Evolutionary conservation across 2,888 invertebrate genomes (phyloP).

Genomic region (Elegia similella): DNA sequence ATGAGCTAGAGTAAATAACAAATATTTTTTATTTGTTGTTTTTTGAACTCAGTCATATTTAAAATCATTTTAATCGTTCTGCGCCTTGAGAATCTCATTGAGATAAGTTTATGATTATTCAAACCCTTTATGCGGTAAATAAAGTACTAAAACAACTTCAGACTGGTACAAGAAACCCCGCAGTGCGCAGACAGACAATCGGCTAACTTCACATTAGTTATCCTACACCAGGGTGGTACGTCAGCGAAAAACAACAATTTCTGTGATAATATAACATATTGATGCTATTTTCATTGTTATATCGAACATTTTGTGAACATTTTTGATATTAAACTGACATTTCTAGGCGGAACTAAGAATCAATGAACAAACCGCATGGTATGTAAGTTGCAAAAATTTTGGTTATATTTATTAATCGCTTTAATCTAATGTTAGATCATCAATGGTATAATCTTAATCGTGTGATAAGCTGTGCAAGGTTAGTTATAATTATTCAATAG

Average conservation of each 20-base stretch:
- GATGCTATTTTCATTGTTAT: background rate
- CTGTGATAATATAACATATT: conserved; percentile 34
- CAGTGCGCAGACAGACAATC: conserved; percentile 53
- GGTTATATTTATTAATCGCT: too few species aligned
- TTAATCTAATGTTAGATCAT: too few species aligned
- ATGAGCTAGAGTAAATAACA: too few species aligned
- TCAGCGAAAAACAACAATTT: conserved; percentile 32
- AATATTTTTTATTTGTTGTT: background rate
- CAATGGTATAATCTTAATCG: too few species aligned
- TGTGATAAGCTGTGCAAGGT: too few species aligned
- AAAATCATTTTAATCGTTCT: too few species aligned
- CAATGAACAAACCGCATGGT: background rate
- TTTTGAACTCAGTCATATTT: too few species aligned
- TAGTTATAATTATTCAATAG: too few species aligned
- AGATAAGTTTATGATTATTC: background rate
- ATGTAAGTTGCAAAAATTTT: too few species aligned
- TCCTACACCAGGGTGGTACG: conserved; percentile 28
- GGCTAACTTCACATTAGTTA: conserved; percentile 47
- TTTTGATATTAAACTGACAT: background rate
- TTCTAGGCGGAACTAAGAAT: background rate
- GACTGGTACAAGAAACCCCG: conserved; percentile 42
- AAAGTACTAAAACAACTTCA: conserved; percentile 42
- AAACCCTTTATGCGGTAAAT: conserved; percentile 34
- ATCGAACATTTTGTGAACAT: background rate
- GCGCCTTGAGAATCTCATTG: background rate